Base-by-base conservation (phyloP, 2,888 invertebrate genomes). In the Brenthis daphne region DNA sequence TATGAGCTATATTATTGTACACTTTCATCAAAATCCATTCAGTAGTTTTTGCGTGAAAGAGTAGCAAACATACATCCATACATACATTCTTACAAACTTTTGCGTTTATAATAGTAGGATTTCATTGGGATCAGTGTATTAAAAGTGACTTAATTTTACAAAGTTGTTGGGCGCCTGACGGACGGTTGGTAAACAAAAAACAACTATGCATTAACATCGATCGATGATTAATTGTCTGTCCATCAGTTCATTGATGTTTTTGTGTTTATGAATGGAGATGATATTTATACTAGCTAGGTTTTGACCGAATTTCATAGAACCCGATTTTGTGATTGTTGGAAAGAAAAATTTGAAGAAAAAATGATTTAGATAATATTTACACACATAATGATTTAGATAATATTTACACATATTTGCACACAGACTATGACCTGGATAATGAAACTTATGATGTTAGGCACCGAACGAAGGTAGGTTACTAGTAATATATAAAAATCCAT, bases 161-260 rank as follows among this genome's bases (percentile, higher is more conserved):
- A 72, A 71, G 67, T 73, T 69, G 74, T 68, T 53, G 14, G 64
- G 37, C 37, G 37, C 20, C 55, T 69, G 78, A 82, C 77, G 79
- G 84, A 84, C 85, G 81, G 83, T 72, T 69, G 74, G 79, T 86
- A 88, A 89, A 90, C 87, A 88, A 85, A 84, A 85, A 87, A 84
- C 84, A 81, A 77, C 79, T 77, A 78, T 85, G 87, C 90, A 90
- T 90, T 89, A 89, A 82, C 82, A 56, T 67, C 72, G 82, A 76
- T 76, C 76, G 77, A 80, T 86, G 86, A 89, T 86, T 82, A 82
- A 86, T 85, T 71, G 80, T 76, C 80, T 69, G 73, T 72, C 75
- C 61, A 79, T 78, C 79, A 76, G 82, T 84, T 74, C 81, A 82
- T 87, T 85, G 79, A 79, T 78, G 76, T 74, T 72, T 54, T 57